phyloP scores from a whole-genome alignment of 2,113 vertebrate genomes.

The Trinectes maculatus region DNA sequence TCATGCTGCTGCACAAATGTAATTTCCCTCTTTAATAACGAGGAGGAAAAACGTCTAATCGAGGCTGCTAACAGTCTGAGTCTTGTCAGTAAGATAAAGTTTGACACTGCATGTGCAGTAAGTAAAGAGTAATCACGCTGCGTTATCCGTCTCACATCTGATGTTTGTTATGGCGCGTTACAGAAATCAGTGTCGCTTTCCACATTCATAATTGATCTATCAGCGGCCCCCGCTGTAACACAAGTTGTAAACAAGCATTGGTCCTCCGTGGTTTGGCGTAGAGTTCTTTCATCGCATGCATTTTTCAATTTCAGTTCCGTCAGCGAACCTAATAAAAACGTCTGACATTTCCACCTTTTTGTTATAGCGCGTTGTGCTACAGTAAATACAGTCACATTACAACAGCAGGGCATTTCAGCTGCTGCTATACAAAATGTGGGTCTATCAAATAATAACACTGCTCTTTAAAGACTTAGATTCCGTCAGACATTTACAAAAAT shows the following conservation, averaged over 20 bases:
- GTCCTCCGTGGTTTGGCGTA: neutral
- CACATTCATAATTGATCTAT: slow-evolving; percentile 7
- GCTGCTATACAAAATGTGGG: neutral
- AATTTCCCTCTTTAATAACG: too few species aligned
- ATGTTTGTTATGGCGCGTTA: slow-evolving; percentile 38
- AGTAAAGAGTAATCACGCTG: slow-evolving; percentile 30
- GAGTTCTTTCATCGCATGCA: neutral
- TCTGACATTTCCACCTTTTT: neutral
- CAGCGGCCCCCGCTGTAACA: neutral
- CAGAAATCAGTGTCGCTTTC: slow-evolving; percentile 20
- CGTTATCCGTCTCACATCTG: slow-evolving; percentile 45
- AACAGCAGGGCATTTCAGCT: neutral
- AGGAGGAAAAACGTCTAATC: too few species aligned
- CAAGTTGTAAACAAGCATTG: neutral
- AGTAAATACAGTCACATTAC: neutral
- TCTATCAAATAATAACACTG: neutral
- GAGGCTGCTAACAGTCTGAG: neutral
- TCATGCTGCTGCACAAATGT: too few species aligned
- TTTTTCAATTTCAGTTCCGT: slow-evolving; percentile 3
- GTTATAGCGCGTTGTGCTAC: neutral
- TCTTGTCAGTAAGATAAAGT: slow-evolving; percentile 10
- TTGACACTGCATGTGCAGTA: slow-evolving; percentile 16
- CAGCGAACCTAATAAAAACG: neutral
- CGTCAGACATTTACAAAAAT: neutral
- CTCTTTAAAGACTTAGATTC: slow-evolving; percentile 11